Evolutionary conservation across 2,888 invertebrate species (phyloP).

Genomic region (Drosophila neonasuta): DNA sequence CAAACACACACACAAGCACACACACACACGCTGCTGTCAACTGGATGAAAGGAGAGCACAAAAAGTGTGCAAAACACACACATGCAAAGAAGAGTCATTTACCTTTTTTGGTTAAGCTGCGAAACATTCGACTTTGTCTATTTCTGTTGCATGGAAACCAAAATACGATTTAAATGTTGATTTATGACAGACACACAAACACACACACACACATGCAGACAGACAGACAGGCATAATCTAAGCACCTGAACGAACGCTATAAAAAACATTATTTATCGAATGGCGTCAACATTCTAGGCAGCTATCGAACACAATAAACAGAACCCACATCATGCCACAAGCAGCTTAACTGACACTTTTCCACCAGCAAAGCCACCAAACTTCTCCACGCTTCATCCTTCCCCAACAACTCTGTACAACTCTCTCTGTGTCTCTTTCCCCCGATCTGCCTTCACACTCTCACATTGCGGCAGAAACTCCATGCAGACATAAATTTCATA

Average conservation of each 20-base stretch:
- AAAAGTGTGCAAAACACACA: neutral
- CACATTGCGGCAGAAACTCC: too few species aligned
- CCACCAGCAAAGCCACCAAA: neutral
- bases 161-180: conserved; percentile 67
- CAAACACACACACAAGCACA: neutral
- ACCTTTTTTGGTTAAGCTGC: conserved; percentile 9
- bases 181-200: conserved; percentile 58
- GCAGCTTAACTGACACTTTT: conserved; percentile 31
- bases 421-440: neutral
- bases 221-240: conserved; percentile 24
- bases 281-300: conserved; percentile 45
- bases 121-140: conserved; percentile 46
- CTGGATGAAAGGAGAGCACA: neutral
- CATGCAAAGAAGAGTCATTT: conserved; percentile 3
- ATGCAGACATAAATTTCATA: conserved; percentile 58
- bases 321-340: conserved; percentile 10
- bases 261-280: conserved; percentile 68
- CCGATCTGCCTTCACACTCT: too few species aligned
- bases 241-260: conserved; percentile 43
- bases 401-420: neutral
- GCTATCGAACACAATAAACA: conserved; percentile 26
- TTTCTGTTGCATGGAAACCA: conserved; percentile 36
- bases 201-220: conserved; percentile 26
- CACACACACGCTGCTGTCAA: neutral
- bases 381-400: neutral